Percentiles rank a stretch among this genome's conserved stretches.
These are phyloP conservation scores for Puma concolor DNA, from an alignment of 2,113 vertebrate species.

Conservation along the genomic window DNA sequence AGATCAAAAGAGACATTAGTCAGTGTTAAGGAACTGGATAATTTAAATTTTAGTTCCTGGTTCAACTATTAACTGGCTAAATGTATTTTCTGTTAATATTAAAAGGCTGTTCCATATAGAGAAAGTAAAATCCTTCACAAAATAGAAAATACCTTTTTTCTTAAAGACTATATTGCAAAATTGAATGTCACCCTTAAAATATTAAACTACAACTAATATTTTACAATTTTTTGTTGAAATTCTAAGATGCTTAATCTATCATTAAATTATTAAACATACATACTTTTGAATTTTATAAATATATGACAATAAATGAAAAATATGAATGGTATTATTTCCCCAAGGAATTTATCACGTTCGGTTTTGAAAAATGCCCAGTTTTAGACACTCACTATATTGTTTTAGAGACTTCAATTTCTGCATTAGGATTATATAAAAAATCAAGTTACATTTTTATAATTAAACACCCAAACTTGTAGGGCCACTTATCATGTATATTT, in stretches of 20 bases:
- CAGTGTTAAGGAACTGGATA: not conserved
- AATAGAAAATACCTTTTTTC: not conserved
- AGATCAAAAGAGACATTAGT: not conserved
- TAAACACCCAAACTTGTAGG: not conserved
- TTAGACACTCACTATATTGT: not conserved
- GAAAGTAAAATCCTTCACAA: not conserved
- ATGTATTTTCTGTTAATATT: not conserved
- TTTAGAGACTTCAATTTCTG: not conserved
- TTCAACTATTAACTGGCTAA: not conserved
- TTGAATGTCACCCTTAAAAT: not conserved
- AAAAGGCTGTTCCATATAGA: not conserved
- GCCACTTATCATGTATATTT: not conserved
- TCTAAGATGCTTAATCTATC: not conserved
- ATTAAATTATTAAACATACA: not conserved
- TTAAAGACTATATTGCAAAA: not conserved
- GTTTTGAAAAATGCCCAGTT: not conserved
- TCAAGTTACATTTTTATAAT: not conserved
- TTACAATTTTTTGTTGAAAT: not conserved
- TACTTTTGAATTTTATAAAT: not conserved
- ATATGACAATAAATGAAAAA: not conserved
- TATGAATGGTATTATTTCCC: not conserved
- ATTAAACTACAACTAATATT: not conserved
- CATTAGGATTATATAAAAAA: not conserved
- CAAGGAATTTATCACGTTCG: not conserved
- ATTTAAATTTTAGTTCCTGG: not conserved